A percentile compares a stretch with the other conserved stretches of the same genome.
Evolutionary conservation across 2,888 invertebrate species (phyloP).

Genomic region (Hesperia comma): DNA sequence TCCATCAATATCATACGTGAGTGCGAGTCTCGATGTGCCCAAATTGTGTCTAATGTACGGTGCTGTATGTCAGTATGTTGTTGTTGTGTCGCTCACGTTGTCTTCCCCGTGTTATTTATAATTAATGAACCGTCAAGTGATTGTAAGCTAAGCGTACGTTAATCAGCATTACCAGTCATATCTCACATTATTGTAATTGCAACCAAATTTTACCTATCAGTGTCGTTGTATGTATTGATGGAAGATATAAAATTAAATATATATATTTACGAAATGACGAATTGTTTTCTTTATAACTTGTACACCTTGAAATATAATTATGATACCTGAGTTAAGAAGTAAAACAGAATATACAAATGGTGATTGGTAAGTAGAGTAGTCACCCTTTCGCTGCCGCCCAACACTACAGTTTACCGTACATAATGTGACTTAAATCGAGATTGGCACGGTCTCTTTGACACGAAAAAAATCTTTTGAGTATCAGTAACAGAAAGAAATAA

Average conservation of each 20-base stretch:
- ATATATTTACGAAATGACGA: conserved; percentile 82
- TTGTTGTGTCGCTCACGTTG: conserved; percentile 56
- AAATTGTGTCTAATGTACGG: conserved; percentile 48
- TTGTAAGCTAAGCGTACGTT: conserved; percentile 26
- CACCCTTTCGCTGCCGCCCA: too few species aligned
- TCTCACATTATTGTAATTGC: conserved; percentile 44
- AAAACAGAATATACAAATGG: too few species aligned
- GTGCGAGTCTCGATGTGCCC: conserved; percentile 57
- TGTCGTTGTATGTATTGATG: conserved; percentile 84
- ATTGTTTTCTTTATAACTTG: conserved; percentile 49
- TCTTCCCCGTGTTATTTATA: conserved; percentile 66
- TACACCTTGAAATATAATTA: too few species aligned
- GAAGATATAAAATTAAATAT: conserved; percentile 84
- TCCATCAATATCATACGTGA: conserved; percentile 81
- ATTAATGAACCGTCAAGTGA: conserved; percentile 22
- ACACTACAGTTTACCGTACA: too few species aligned
- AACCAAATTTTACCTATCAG: conserved; percentile 71
- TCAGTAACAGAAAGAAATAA: too few species aligned
- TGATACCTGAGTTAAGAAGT: too few species aligned
- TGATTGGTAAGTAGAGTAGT: too few species aligned
- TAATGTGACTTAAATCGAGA: too few species aligned
- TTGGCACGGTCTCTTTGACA: too few species aligned
- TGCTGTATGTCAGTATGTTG: conserved; percentile 52
- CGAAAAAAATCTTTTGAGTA: too few species aligned
- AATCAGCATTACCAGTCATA: conserved; percentile 30